phyloP scores from a whole-genome alignment of 2,888 invertebrate genomes.

The Dynastes maya region DNA sequence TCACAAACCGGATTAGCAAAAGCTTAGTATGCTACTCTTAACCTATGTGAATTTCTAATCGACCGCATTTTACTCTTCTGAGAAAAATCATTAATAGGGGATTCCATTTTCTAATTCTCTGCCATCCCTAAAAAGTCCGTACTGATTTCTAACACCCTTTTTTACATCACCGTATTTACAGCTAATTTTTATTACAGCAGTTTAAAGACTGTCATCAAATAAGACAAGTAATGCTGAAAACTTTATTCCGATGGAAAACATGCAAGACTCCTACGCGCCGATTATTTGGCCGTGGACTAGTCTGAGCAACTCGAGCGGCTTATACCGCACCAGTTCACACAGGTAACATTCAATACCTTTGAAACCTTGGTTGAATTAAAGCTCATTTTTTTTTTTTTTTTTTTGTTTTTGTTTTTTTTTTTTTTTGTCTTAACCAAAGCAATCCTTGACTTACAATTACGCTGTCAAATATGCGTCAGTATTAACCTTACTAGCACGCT shows the following conservation, averaged over 20 bases:
- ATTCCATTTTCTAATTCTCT: too few species aligned
- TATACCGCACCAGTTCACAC: constrained; percentile 72
- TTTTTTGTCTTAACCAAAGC: constrained; percentile 60
- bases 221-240: constrained; percentile 75
- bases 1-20: too few species aligned
- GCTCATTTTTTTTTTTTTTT: too few species aligned
- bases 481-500: constrained; percentile 74
- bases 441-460: constrained; percentile 69
- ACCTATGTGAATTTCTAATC: too few species aligned
- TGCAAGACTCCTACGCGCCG: constrained; percentile 69
- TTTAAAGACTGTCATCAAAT: constrained; percentile 78
- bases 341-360: constrained; percentile 61
- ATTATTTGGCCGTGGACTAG: constrained; percentile 86
- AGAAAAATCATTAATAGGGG: too few species aligned
- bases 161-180: neutral
- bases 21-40: too few species aligned
- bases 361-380: neutral
- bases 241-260: constrained; percentile 70
- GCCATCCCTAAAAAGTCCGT: too few species aligned
- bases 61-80: too few species aligned
- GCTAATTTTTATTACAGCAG: constrained; percentile 66
- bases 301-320: constrained; percentile 73
- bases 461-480: constrained; percentile 74
- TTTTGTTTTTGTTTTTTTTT: too few species aligned
- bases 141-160: too few species aligned